phyloP scores from a whole-genome alignment of 2,797 vertebrate genomes.

The Sebastes diaconus region DNA sequence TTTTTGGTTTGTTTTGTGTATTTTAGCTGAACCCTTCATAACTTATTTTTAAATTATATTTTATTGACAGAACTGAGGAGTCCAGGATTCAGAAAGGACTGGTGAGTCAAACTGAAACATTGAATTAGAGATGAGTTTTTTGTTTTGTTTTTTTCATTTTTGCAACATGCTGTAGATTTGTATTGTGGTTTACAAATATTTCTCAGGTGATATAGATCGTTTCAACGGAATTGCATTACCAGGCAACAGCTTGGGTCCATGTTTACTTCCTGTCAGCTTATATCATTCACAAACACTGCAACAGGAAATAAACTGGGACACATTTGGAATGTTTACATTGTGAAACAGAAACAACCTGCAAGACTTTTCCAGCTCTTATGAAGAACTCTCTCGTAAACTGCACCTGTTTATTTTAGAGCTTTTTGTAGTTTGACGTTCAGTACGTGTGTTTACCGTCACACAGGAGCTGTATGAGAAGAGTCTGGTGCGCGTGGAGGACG shows the following conservation, averaged over 20 bases:
- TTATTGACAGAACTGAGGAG: slow-evolving; percentile 88
- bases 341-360: not conserved
- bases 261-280: no score
- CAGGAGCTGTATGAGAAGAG: slow-evolving; percentile 94
- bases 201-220: not conserved
- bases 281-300: no score
- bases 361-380: not conserved
- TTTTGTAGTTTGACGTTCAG: not conserved
- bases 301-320: no score
- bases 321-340: no score
- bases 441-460: not conserved
- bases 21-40: not conserved
- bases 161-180: not conserved
- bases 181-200: not conserved
- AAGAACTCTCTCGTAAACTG: not conserved
- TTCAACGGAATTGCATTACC: no score
- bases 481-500: slow-evolving; percentile 87
- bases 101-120: slow-evolving; percentile 80
- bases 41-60: not conserved
- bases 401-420: not conserved
- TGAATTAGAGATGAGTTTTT: not conserved
- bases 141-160: not conserved
- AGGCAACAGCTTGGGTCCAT: no score
- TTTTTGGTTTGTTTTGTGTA: not conserved
- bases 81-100: slow-evolving; percentile 91